A percentile compares a stretch with the other conserved stretches of the same genome.
Evolutionary conservation across 2,888 invertebrate species (phyloP).

Genomic region (Chorisops tibialis): DNA sequence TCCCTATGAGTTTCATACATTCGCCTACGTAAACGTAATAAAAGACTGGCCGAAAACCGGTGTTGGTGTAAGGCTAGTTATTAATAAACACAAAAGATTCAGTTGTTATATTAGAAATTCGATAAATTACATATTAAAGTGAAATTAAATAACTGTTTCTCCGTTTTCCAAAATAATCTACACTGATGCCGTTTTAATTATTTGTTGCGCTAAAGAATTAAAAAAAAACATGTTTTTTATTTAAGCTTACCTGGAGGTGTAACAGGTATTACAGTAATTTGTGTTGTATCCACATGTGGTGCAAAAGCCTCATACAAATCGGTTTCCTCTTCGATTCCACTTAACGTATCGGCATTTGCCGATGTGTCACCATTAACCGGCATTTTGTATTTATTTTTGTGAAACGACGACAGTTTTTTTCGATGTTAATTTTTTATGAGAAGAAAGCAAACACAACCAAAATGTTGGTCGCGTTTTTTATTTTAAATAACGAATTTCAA

Average conservation of each 20-base stretch:
- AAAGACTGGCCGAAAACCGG: too few species aligned
- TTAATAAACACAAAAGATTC: too few species aligned
- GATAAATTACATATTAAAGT: too few species aligned
- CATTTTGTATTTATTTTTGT: slow-evolving; percentile 41
- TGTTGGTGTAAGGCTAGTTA: too few species aligned
- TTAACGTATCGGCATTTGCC: slow-evolving; percentile 64
- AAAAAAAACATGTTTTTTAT: too few species aligned
- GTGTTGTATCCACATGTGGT: slow-evolving; percentile 75
- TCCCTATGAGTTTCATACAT: too few species aligned
- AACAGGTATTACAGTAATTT: slow-evolving; percentile 69
- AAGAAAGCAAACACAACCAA: not conserved
- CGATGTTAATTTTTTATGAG: not conserved
- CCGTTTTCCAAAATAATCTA: too few species aligned
- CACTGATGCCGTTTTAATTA: too few species aligned
- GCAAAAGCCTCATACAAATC: slow-evolving; percentile 77
- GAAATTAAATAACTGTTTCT: too few species aligned
- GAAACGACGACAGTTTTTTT: not conserved
- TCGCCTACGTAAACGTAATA: too few species aligned
- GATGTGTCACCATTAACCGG: slow-evolving; percentile 50
- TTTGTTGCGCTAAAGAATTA: too few species aligned
- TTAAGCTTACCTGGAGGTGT: slow-evolving; percentile 56
- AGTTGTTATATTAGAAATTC: too few species aligned
- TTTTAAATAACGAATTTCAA: not conserved
- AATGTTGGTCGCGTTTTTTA: not conserved
- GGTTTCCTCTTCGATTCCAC: slow-evolving; percentile 71